phyloP scores from a whole-genome alignment of 2,113 vertebrate species.

The Otus sunia region DNA sequence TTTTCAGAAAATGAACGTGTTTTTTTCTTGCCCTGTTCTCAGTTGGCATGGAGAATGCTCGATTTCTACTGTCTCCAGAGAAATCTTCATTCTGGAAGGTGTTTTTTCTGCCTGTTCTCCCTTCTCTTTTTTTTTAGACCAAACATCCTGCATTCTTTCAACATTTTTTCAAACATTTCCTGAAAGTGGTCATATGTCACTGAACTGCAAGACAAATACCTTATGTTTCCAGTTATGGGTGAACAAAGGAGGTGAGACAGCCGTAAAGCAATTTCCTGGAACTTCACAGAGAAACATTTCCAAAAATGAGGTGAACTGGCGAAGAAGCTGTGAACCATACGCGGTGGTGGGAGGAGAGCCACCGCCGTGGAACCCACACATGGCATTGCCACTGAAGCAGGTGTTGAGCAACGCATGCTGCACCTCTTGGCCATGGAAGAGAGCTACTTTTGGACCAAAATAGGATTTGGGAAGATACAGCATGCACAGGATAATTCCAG shows the following conservation, averaged over 20 bases:
- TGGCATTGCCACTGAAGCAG: background rate
- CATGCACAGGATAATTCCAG: background rate
- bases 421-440: background rate
- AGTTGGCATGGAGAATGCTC: background rate
- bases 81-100: background rate
- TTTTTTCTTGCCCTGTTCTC: background rate
- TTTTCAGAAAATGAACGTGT: background rate
- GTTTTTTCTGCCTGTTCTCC: background rate
- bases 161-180: background rate
- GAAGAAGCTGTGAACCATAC: background rate
- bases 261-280: background rate
- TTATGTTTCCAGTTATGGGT: background rate
- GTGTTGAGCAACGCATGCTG: background rate
- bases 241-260: background rate
- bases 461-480: background rate
- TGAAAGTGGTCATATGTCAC: background rate
- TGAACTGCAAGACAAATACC: background rate
- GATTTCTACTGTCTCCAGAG: background rate
- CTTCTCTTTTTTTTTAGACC: background rate
- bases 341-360: background rate
- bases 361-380: fast-evolving
- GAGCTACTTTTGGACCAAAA: background rate
- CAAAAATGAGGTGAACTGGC: background rate
- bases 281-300: background rate
- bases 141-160: background rate